Evolutionary conservation across 2,113 vertebrate species (phyloP), one percentile per base, ranked within the genome.

Genomic region (Gymnorhina tibicen): DNA sequence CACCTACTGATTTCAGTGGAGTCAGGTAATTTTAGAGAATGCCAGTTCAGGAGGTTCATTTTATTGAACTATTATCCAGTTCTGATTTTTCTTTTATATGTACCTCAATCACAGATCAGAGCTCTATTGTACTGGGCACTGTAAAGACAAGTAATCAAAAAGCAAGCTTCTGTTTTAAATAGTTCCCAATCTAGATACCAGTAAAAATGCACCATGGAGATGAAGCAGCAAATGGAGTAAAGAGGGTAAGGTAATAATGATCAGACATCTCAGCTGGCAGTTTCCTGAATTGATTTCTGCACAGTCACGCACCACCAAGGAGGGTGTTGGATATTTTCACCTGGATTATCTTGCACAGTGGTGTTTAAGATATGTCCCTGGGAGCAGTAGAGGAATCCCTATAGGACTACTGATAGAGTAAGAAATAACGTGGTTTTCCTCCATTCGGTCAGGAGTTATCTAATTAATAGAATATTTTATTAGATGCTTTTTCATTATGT

Each of bases 131-230:
- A 42, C 23, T 55, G 35, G 39, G 30, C 35, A 37, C 30, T 39
- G 9, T 84, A 55, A 84, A 91, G 82, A 58, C 28, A 91, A 90
- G 81, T 67, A 93, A 95, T 75, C 83, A 84, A 78, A 92, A 95
- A 84, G 27, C 35, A 80, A 89, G 24, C 15, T 73, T 58, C 44
- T 88, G 16, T 27, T 77, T 26, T 62, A 88, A 91, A 70, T 73
- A 93, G 42, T 39, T 86, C 46, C 21, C 30, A 81, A 14, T 58
- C n/a, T 77, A 85, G 52, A 67, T 19, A 70, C 8, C 9, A 70
- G 33, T 47, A 62, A 91, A 90, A 93, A 86, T 55, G 21, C 26
- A 74, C 13, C 27, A 72, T 17, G 13, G 64, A 86, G 30, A 81
- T 44, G 56, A 93, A 81, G 44, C 17, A 78, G 52, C 9, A 94